Conservation (phyloP, 2,888 invertebrate species). For the Stictocephala bisonia region DNA sequence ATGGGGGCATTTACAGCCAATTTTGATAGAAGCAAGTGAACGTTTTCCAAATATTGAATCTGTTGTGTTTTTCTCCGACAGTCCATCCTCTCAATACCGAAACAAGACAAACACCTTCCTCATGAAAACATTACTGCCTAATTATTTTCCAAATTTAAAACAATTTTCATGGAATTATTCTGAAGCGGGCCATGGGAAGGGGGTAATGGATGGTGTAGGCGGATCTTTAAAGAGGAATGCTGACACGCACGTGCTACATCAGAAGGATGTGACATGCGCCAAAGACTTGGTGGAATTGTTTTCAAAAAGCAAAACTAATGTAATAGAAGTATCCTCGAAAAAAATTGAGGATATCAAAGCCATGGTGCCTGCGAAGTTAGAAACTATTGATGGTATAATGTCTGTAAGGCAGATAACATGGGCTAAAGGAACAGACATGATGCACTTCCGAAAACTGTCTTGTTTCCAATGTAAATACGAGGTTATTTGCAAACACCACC, state of each 20-base stretch:
- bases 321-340: neutral
- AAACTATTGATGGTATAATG: neutral
- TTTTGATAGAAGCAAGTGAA: too few species aligned
- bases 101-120: neutral
- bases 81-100: neutral
- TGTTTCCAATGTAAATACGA: too few species aligned
- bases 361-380: neutral
- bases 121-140: neutral
- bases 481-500: too few species aligned
- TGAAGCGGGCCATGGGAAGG: neutral
- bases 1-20: too few species aligned
- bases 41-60: neutral
- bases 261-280: neutral
- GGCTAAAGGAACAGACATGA: neutral
- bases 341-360: neutral
- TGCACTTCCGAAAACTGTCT: too few species aligned
- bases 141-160: neutral
- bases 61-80: neutral
- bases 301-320: neutral
- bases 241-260: neutral
- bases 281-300: neutral
- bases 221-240: neutral
- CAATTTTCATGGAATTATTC: neutral
- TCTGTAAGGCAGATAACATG: neutral
- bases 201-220: neutral